A percentile compares a stretch with the other conserved stretches of the same genome.
phyloP scores from a whole-genome alignment of 2,888 invertebrate genomes.

The Drosophila stalkeri region DNA sequence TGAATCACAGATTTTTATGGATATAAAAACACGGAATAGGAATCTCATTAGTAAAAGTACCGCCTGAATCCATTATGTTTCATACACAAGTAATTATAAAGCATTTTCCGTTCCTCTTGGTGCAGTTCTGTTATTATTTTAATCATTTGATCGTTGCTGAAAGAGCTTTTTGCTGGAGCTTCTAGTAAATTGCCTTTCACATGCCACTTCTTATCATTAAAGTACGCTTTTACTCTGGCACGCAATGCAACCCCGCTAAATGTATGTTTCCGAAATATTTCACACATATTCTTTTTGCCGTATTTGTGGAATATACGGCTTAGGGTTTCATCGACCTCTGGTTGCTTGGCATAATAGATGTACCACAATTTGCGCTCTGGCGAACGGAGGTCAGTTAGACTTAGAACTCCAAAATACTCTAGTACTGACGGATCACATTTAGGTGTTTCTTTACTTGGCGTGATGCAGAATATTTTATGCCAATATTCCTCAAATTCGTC shows the following conservation, averaged over 20 bases:
- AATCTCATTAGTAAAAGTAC: constrained; percentile 5
- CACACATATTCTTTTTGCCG: constrained; percentile 69
- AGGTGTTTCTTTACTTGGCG: not conserved
- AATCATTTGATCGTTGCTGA: constrained; percentile 50
- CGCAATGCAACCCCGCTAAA: constrained; percentile 58
- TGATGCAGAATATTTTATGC: constrained; percentile 39
- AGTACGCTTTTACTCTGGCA: constrained; percentile 56
- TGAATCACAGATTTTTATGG: constrained; percentile 33
- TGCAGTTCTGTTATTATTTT: constrained; percentile 47
- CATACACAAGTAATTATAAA: constrained; percentile 55
- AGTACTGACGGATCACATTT: constrained; percentile 43
- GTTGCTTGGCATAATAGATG: constrained; percentile 56
- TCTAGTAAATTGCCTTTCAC: constrained; percentile 64
- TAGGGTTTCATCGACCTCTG: constrained; percentile 58
- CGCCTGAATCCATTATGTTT: constrained; percentile 9
- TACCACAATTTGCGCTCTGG: constrained; percentile 68
- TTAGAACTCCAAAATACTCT: constrained; percentile 63
- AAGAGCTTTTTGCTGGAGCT: constrained; percentile 60
- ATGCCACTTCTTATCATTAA: constrained; percentile 54
- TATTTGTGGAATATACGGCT: constrained; percentile 59
- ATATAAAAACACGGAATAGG: not conserved
- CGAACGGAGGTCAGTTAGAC: constrained; percentile 44
- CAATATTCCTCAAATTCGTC: constrained; percentile 50
- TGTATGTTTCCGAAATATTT: constrained; percentile 60
- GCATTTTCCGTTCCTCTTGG: constrained; percentile 49